Base-by-base conservation (phyloP, 2,113 vertebrate genomes). In the Nycticorax nycticorax region DNA sequence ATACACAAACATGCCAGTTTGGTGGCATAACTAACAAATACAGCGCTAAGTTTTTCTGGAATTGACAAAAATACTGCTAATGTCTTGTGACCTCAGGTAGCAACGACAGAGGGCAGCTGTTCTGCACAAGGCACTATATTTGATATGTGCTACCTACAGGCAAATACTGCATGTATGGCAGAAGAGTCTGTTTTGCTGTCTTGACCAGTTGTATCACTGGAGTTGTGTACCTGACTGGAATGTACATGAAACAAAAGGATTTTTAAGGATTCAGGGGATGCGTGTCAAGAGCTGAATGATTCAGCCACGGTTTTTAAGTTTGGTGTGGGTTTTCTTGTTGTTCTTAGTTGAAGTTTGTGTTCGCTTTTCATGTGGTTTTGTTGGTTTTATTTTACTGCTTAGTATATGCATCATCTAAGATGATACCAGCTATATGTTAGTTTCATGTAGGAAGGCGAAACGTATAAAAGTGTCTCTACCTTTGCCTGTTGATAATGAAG, bases 71-170 rank as follows among this genome's bases (percentile, higher is more conserved):
- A 6, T 4, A 3, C 52, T 39, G 17, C 32, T 73, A 2, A 20
- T 39, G 16, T 33, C 55, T 73, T 26, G 39, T 2, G 13, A 35
- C 30, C 45, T 60, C 79, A 28, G 39, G 5, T 24, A 24, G 37
- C 59, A 59, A 1, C 10, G 8, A 43, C 22, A 30, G 41, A 33
- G 63, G 28, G 35, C 77, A 89, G 35, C 43, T 10, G 3, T 59
- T 47, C 17, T 47, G 47, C 52, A 8, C 3, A 3, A 39, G 33
- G 48, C 24, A 1, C 72, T 0, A 0, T 14, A 6, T 37, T 50
- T 30, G 28, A 9, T 4, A 0, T 14, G 27, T 76, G 57, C 43
- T 57, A 2, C 74, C 48, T 39, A 3, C 48, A 60, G 8, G 13
- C 48, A 60, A 56, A 56, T 19, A 30, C 3, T 12, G 47, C 56